These are phyloP conservation scores for roundworm (Caenorhabditis elegans) DNA, from an alignment of 1,140 invertebrate species.

Conservation along the genomic window DNA sequence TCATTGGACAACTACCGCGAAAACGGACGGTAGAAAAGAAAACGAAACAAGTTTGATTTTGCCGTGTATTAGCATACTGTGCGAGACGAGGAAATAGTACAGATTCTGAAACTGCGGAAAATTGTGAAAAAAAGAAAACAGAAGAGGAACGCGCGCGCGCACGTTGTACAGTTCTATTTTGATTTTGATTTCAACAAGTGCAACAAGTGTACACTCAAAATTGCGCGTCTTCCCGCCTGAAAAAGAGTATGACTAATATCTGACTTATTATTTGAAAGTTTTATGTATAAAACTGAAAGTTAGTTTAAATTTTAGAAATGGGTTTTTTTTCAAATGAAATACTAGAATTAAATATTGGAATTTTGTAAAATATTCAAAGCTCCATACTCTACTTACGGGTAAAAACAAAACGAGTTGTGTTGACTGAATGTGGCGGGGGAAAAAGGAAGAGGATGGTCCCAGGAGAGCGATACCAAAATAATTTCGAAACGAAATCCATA, in stretches of 20 bases:
- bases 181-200: too few species aligned
- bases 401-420: neutral
- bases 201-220: conserved; percentile 7
- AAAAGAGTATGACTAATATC: neutral
- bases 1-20: neutral
- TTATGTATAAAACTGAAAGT: too few species aligned
- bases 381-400: too few species aligned
- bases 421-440: neutral
- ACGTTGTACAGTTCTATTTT: neutral
- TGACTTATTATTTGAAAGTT: neutral
- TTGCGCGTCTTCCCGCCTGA: neutral
- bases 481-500: conserved; percentile 28
- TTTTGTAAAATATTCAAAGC: too few species aligned
- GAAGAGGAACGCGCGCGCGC: too few species aligned
- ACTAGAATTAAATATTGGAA: too few species aligned
- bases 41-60: neutral
- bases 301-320: too few species aligned
- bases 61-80: neutral
- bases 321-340: too few species aligned
- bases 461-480: conserved; percentile 25
- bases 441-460: neutral
- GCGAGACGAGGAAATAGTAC: neutral
- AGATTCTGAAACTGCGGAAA: neutral
- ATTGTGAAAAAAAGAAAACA: neutral
- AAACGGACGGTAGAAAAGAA: neutral